Evolutionary conservation across 2,113 vertebrate species (phyloP).

Genomic region (Prunella himalayana): DNA sequence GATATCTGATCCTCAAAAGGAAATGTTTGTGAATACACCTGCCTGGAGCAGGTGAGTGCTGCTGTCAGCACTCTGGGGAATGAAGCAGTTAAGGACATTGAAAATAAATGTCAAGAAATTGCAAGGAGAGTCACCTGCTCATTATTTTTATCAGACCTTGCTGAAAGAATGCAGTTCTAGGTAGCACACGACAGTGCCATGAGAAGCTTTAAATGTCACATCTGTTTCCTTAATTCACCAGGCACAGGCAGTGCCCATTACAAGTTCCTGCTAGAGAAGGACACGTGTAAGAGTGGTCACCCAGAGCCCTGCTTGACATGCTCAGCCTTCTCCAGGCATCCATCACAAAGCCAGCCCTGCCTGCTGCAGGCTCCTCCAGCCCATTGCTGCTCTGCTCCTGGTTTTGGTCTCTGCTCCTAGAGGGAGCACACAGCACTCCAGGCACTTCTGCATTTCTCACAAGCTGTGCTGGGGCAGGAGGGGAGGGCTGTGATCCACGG

Average conservation of each 20-base stretch:
- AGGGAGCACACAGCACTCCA: background rate
- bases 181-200: background rate
- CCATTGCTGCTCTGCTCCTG: background rate
- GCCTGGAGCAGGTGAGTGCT: background rate
- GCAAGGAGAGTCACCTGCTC: conserved; percentile 7
- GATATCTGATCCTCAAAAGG: background rate
- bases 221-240: background rate
- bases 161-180: conserved; percentile 2
- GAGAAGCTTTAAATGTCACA: conserved; percentile 5
- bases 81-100: background rate
- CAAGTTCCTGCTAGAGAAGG: background rate
- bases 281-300: background rate
- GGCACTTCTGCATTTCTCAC: background rate
- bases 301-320: background rate
- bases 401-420: background rate
- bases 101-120: conserved; percentile 39
- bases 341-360: background rate
- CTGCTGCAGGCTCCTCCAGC: background rate
- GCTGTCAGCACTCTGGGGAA: background rate
- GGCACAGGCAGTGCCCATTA: background rate
- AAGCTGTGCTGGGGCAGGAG: background rate
- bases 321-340: background rate
- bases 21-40: background rate
- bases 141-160: conserved; percentile 36
- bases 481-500: background rate